phyloP scores from a whole-genome alignment of 2,888 invertebrate species.

The Tholera decimalis region DNA sequence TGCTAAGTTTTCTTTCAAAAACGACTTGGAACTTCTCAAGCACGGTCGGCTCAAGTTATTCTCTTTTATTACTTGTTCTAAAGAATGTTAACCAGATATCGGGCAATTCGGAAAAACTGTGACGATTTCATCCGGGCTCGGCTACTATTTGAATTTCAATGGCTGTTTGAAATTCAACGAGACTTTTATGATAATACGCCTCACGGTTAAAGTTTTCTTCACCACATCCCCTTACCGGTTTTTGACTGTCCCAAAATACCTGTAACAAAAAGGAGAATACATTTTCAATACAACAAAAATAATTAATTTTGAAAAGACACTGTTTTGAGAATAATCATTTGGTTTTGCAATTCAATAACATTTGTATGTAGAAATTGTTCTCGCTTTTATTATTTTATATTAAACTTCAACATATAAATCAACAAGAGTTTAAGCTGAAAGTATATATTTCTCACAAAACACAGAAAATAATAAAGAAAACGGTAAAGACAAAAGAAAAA shows the following conservation, averaged over 20 bases:
- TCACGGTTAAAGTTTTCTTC: slow-evolving; percentile 66
- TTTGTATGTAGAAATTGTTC: neutral
- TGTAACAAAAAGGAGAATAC: slow-evolving; percentile 76
- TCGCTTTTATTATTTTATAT: neutral
- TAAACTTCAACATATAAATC: neutral
- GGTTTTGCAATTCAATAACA: neutral
- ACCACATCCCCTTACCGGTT: slow-evolving; percentile 77
- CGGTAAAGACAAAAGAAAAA: slow-evolving; percentile 22
- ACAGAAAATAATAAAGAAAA: slow-evolving; percentile 3
- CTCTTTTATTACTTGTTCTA: slow-evolving; percentile 59
- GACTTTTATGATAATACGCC: slow-evolving; percentile 80
- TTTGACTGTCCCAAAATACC: slow-evolving; percentile 86
- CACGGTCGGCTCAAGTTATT: slow-evolving; percentile 42
- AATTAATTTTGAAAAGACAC: neutral
- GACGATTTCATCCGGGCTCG: slow-evolving; percentile 67
- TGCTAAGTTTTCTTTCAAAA: slow-evolving; percentile 51
- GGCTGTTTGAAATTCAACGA: slow-evolving; percentile 78
- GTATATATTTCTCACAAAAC: neutral
- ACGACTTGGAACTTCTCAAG: slow-evolving; percentile 53
- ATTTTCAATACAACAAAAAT: slow-evolving; percentile 49
- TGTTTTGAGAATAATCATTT: neutral
- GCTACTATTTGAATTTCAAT: slow-evolving; percentile 80
- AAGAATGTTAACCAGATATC: slow-evolving; percentile 67
- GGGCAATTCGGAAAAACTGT: slow-evolving; percentile 64
- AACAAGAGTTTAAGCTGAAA: neutral